These are phyloP conservation scores for Cactoblastis cactorum DNA, from an alignment of 2,888 invertebrate genomes.

Conservation along the genomic window DNA sequence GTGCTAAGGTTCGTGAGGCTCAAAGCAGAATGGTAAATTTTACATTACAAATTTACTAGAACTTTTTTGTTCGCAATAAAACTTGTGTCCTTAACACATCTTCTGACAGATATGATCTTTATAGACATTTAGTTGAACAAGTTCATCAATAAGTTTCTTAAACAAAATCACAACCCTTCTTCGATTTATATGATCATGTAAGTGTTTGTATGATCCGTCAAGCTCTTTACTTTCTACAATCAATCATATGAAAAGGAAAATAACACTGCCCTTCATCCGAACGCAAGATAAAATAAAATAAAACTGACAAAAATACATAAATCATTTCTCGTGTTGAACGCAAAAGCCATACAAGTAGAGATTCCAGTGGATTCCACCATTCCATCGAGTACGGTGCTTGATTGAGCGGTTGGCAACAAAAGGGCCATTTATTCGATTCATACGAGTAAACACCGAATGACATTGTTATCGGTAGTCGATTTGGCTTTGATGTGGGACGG, in stretches of 20 bases:
- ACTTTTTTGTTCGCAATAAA: too few species aligned
- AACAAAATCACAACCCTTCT: too few species aligned
- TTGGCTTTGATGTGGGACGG: constrained; percentile 47
- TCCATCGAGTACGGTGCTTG: not conserved
- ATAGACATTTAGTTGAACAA: too few species aligned
- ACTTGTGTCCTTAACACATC: too few species aligned
- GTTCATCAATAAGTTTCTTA: too few species aligned
- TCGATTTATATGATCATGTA: too few species aligned
- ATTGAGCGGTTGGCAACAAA: constrained; percentile 9
- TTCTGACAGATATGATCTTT: too few species aligned
- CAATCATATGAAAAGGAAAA: not conserved
- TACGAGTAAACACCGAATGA: constrained; percentile 14
- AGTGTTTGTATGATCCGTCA: not conserved
- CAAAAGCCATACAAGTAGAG: not conserved
- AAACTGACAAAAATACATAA: not conserved
- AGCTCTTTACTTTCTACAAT: not conserved
- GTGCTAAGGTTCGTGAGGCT: too few species aligned
- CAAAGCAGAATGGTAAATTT: too few species aligned
- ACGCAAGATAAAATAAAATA: not conserved
- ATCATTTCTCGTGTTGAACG: not conserved
- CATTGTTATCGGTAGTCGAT: constrained; percentile 27
- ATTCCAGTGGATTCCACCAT: not conserved
- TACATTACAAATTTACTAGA: too few species aligned
- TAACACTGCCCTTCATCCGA: not conserved
- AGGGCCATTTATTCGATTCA: constrained; percentile 10